Evolutionary conservation across 1,140 invertebrate genomes (phyloP), one percentile per base, ranked within the genome.

Genomic region (Bombyx mori): DNA sequence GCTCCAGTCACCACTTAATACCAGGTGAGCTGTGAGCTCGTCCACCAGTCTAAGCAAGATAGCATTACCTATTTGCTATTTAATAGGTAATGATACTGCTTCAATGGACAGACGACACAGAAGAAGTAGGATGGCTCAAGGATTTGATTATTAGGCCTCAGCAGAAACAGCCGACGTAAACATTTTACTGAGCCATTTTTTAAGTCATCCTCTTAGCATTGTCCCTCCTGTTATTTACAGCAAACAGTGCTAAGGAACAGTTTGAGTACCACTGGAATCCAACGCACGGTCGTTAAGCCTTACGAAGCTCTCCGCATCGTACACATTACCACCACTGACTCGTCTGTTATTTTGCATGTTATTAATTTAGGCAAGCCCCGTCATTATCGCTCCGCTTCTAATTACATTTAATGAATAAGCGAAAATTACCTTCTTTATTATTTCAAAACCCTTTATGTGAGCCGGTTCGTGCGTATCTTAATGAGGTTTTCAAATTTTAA

Each of bases 401-500:
- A 73, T 73, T 73, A 73, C 68, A 60, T 70, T 66, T 68, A 70
- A 70, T 70, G 71, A 70, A 70, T 73, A 73, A 73, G 68, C 68
- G 63, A 68, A 70, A 73, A 73, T 73, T 70, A 73, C 61, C 68
- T 73, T 70, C 67, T 70, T 65, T 70, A 62, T 70, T 66, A 73
- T 70, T 68, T 59, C 42, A 62, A 64, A 73, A 62, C 63, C 68
- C 56, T 73, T 73, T 73, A 68, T 68, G 62, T 57, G 62, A 55
- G 55, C 42, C 53, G 54, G 53, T 59, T 63, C 59, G 50, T 57
- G 60, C 61, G 58, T 66, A 70, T 75, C 73, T 74, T 78, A 78
- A 78, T 78, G 75, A 78, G 75, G 68, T 78, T 75, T 75, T 78
- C 66, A 65, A 75, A 75, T 71, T 78, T 78, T 72, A 74, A 75